These are phyloP conservation scores for Schizopygopsis pylzovi DNA, from an alignment of 2,797 vertebrate genomes.

Conservation along the genomic window DNA sequence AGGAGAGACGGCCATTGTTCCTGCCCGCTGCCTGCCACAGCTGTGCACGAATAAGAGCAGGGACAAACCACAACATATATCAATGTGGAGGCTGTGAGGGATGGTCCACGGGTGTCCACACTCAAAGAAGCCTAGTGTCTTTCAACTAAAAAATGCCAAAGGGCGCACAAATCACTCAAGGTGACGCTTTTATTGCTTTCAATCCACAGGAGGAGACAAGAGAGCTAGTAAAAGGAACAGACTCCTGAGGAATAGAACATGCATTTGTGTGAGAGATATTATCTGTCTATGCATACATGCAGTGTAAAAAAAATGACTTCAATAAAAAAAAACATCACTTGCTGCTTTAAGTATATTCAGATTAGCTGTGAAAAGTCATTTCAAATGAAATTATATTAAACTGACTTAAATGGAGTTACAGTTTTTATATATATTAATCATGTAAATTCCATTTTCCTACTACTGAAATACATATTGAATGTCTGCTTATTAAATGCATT, in stretches of 20 bases:
- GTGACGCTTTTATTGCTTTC: conserved; percentile 50
- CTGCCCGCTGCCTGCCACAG: conserved; percentile 62
- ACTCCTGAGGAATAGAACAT: conserved; percentile 27
- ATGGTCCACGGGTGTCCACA: conserved; percentile 54
- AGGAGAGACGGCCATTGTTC: conserved; percentile 67
- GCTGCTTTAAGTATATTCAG: not conserved
- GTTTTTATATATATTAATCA: not conserved
- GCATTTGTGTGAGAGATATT: not conserved
- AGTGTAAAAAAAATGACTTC: not conserved
- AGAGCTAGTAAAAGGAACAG: conserved; percentile 18
- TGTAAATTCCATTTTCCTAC: not conserved
- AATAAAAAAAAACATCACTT: not conserved
- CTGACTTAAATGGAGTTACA: not conserved
- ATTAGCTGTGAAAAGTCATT: not conserved
- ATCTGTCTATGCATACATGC: not conserved
- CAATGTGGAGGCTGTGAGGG: conserved; percentile 66
- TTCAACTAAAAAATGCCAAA: conserved; percentile 49
- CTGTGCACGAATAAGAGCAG: conserved; percentile 66
- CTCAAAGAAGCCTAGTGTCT: conserved; percentile 63
- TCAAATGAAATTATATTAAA: not conserved
- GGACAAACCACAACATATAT: conserved; percentile 65
- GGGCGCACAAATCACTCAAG: conserved; percentile 51
- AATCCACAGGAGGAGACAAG: conserved; percentile 25
- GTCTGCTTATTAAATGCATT: not conserved
- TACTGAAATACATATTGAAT: not conserved